Evolutionary conservation across 2,888 invertebrate genomes (phyloP), one percentile per base, ranked within the genome.

Genomic region (Salpingus planirostris): DNA sequence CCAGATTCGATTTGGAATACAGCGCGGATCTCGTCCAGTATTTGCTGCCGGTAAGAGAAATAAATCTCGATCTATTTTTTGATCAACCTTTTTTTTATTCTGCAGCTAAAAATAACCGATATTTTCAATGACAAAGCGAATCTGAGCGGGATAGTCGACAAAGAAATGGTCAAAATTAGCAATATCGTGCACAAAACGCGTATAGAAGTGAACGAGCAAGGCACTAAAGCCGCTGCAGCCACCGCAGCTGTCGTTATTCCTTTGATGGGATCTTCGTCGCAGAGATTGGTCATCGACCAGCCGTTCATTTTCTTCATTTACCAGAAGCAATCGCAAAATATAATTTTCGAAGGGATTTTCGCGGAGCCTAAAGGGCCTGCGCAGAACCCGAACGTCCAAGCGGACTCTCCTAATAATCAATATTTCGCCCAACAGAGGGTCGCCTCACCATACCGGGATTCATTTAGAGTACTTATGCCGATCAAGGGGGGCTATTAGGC

Each of bases 301-400:
- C 80, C 80, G 0, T 82, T 80, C 54, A 49, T 78, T 1, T 79
- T 79, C 60, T 73, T 74, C 53, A 74, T 81, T 30, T 71, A 74
- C 32, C 74, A 78, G 39, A 67, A 68, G 11, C 49, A 60, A 5
- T 62, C 69, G 0, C 70, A 68, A 1, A 60, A 70, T 22, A 69
- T 76, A 7, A 59, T 81, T n/a, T 80, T 80, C 49, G 75, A 74
- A 49, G 80, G 80, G 14, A 71, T 73, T 44, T 67, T 74, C 31
- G 66, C 69, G 15, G 64, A 71, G 32, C 76, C 76, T 10, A 14
- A 10, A 11, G 23, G 10, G 6, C 6, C 8, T 8, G 18, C 18
- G 6, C 18, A 6, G 6, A 8, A 7, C 18, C 6, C 18, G 6
- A 6, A 6, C 8, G 18, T 18, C 18, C n/a, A n/a, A n/a, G n/a